phyloP scores from a whole-genome alignment of 2,797 vertebrate species.

The Danio albolineatus region DNA sequence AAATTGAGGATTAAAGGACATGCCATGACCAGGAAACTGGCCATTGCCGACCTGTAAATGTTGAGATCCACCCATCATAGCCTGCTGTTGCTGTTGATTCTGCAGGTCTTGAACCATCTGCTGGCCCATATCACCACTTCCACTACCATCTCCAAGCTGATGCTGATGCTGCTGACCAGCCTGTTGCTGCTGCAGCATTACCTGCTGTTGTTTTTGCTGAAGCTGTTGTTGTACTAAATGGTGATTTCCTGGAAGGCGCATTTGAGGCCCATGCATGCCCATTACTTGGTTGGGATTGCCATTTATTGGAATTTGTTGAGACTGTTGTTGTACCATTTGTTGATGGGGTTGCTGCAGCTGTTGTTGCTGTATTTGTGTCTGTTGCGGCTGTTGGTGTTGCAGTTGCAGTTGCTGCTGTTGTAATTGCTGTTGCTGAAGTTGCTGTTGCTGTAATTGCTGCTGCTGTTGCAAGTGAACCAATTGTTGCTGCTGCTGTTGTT shows the following conservation, averaged over 20 bases:
- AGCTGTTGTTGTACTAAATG: slow-evolving; percentile 77
- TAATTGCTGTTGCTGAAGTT: slow-evolving; percentile 65
- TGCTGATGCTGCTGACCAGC: slow-evolving; percentile 82
- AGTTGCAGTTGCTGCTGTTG: slow-evolving; percentile 81
- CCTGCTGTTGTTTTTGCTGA: slow-evolving; percentile 79
- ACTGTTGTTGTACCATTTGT: slow-evolving; percentile 60
- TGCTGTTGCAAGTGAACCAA: slow-evolving; percentile 79
- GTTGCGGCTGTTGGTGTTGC: slow-evolving; percentile 82
- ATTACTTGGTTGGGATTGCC: slow-evolving; percentile 90
- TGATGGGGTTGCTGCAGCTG: slow-evolving; percentile 78
- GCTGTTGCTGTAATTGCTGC: slow-evolving; percentile 63
- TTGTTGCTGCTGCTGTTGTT: slow-evolving; percentile 80
- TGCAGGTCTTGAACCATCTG: slow-evolving; percentile 95
- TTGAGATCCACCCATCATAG: slow-evolving; percentile 86
- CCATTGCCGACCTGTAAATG: slow-evolving; percentile 95
- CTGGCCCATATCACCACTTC: slow-evolving; percentile 81
- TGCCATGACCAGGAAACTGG: slow-evolving; percentile 91
- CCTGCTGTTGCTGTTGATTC: slow-evolving; percentile 85
- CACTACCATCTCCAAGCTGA: slow-evolving; percentile 84
- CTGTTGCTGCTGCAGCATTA: slow-evolving; percentile 77
- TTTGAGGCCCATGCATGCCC: slow-evolving; percentile 92
- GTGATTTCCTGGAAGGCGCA: slow-evolving; percentile 84
- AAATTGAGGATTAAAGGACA: slow-evolving; percentile 89
- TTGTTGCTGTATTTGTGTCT: slow-evolving; percentile 78
- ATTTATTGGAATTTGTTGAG: slow-evolving; percentile 83